Base-by-base conservation (phyloP, 2,113 vertebrate species). In the Empidonax alnorum region DNA sequence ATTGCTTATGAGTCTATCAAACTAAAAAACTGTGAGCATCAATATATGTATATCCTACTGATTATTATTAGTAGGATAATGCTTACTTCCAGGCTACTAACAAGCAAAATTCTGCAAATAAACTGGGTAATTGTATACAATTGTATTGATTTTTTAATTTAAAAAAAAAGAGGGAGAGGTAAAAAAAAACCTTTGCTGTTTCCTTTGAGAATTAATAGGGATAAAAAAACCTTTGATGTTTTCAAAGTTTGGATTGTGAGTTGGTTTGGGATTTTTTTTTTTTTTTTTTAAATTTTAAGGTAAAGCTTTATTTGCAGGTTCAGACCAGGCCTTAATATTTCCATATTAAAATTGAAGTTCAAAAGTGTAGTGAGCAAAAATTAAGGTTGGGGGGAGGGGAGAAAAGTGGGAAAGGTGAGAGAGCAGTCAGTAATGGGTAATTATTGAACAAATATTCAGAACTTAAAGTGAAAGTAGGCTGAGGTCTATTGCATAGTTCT, bases 371-470 rank as follows among this genome's bases (percentile, higher is more conserved):
- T 30, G 37, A 62, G 31, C 18, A 71, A n/a, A n/a, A 80, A 72
- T 76, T 67, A 44, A 42, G 8, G 11, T 7, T 0, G 10, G 7
- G 4, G 3, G 3, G 11, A 7, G 14, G 8, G 31, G 13, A 24
- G 4, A n/a, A 33, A 65, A 56, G 22, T 18, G 11, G 37, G 23
- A 3, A 5, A 16, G 30, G 4, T 6, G 1, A 23, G 5, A 16
- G 16, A 56, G 14, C 50, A 83, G 35, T 12, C 2, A 13, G 23
- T 53, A 68, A 47, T 12, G 39, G 18, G 3, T 52, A 42, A 44
- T 65, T 80, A 73, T 6, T 59, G 28, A 39, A 27, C 7, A 16
- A 67, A 8, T 66, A 42, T 69, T 80, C 25, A 74, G 59, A 65
- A 21, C 10, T 73, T 24, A 25, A 35, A 65, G 11, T 61, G n/a